These are phyloP conservation scores for Brachyistius frenatus DNA, from an alignment of 2,113 vertebrate species.

Conservation along the genomic window DNA sequence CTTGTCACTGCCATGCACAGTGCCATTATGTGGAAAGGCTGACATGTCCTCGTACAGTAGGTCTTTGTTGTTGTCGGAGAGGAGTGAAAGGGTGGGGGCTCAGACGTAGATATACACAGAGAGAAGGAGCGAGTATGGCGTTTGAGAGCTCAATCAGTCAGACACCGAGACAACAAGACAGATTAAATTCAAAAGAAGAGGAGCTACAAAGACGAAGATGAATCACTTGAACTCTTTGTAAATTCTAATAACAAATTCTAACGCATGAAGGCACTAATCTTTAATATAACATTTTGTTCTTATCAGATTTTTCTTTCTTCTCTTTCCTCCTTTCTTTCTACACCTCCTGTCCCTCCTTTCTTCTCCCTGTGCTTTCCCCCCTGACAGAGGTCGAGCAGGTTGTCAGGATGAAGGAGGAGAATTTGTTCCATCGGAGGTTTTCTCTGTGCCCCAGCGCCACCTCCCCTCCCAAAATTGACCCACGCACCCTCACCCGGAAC, in stretches of 20 bases:
- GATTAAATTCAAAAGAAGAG: background rate
- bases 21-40: slow-evolving; percentile 58
- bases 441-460: slow-evolving; percentile 90
- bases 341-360: background rate
- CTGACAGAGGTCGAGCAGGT: slow-evolving; percentile 86
- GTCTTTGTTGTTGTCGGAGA: slow-evolving; percentile 56
- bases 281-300: background rate
- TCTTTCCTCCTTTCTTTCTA: background rate
- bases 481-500: slow-evolving; percentile 87
- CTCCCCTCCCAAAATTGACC: slow-evolving; percentile 91
- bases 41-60: slow-evolving; percentile 61
- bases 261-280: background rate
- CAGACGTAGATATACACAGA: slow-evolving; percentile 21
- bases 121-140: slow-evolving; percentile 15
- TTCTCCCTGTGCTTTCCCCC: slow-evolving; percentile 6
- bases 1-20: slow-evolving; percentile 65
- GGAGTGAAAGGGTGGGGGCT: slow-evolving; percentile 17
- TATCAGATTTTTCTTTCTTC: background rate
- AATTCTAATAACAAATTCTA: slow-evolving; percentile 2
- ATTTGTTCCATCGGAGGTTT: slow-evolving; percentile 91
- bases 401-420: slow-evolving; percentile 96
- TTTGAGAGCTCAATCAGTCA: slow-evolving; percentile 6
- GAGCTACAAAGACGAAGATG: background rate
- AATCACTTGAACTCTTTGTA: background rate
- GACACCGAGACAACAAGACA: background rate